Conservation (phyloP, 2,888 invertebrate genomes). For the Colostygia pectinataria region DNA sequence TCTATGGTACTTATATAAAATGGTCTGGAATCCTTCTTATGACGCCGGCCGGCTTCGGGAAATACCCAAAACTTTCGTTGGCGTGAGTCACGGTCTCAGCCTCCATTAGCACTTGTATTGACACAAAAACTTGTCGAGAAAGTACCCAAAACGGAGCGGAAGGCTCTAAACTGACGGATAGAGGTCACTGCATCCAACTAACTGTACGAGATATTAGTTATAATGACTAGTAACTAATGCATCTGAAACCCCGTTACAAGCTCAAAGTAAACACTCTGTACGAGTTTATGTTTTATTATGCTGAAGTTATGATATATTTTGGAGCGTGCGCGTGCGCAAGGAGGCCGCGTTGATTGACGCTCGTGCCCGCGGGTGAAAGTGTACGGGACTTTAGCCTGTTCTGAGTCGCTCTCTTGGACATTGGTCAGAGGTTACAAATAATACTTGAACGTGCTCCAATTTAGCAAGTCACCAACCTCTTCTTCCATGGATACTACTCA, state of each 20-base stretch:
- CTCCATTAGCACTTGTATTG: not conserved
- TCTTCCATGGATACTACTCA: not conserved
- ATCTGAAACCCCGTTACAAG: slow-evolving; percentile 29
- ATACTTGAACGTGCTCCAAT: slow-evolving; percentile 20
- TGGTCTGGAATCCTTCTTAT: not conserved
- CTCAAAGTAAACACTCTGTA: slow-evolving; percentile 3
- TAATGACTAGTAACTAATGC: slow-evolving; percentile 33
- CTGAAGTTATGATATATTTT: slow-evolving; percentile 18
- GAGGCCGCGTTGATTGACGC: slow-evolving; percentile 41
- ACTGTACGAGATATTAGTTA: slow-evolving; percentile 32
- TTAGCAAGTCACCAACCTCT: not conserved
- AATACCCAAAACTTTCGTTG: slow-evolving; percentile 17
- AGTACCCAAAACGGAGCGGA: slow-evolving; percentile 20
- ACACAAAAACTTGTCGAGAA: slow-evolving; percentile 21
- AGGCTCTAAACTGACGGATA: slow-evolving; percentile 28
- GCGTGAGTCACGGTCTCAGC: slow-evolving; percentile 5
- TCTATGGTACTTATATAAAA: not conserved
- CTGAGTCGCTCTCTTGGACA: slow-evolving; percentile 32
- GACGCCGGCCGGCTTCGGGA: slow-evolving; percentile 6
- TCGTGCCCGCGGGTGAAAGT: slow-evolving; percentile 50
- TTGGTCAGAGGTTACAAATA: slow-evolving; percentile 36
- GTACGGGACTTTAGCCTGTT: slow-evolving; percentile 50
- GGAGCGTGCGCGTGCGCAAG: slow-evolving; percentile 26
- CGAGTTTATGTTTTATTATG: slow-evolving; percentile 19
- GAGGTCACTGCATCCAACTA: slow-evolving; percentile 31